Percentiles rank a stretch among this genome's conserved stretches.
Conservation (phyloP, 2,888 invertebrate genomes). For the Scaptodrosophila latifasciaeformis region DNA sequence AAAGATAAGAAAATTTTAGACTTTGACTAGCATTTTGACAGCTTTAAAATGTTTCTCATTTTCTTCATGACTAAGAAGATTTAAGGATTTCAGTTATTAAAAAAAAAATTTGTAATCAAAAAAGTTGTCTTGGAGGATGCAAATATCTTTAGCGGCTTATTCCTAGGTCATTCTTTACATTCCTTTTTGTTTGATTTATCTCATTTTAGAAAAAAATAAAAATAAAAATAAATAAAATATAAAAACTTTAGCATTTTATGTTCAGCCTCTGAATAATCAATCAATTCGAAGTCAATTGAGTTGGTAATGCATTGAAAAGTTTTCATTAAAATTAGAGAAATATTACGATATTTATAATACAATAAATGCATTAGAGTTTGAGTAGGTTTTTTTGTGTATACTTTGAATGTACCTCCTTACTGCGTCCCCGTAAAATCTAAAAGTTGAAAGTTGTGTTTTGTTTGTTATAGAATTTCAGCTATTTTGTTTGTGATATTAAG, state of each 20-base stretch:
- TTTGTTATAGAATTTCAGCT: slow-evolving; percentile 55
- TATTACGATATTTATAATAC: slow-evolving; percentile 8
- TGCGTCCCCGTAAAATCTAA: slow-evolving; percentile 76
- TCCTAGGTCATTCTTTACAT: too few species aligned
- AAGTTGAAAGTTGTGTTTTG: slow-evolving; percentile 65
- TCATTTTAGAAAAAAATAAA: neutral
- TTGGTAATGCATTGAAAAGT: neutral
- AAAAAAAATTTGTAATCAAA: slow-evolving; percentile 17
- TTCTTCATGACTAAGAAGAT: too few species aligned
- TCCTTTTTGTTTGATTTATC: neutral
- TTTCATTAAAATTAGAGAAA: neutral
- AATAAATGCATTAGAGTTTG: slow-evolving; percentile 55
- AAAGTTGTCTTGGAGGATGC: too few species aligned
- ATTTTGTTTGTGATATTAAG: slow-evolving; percentile 37
- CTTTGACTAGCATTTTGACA: too few species aligned
- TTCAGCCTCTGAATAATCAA: slow-evolving; percentile 44
- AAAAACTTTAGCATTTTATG: slow-evolving; percentile 36
- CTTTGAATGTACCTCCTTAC: slow-evolving; percentile 75
- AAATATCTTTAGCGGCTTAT: too few species aligned
- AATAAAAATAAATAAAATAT: slow-evolving; percentile 1
- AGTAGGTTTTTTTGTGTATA: slow-evolving; percentile 66
- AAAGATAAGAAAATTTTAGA: too few species aligned
- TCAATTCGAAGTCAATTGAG: slow-evolving; percentile 16
- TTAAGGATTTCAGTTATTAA: slow-evolving; percentile 35
- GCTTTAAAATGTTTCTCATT: too few species aligned